Evolutionary conservation across 2,888 invertebrate species (phyloP), one percentile per base, ranked within the genome.

Genomic region (Drosophila barbarae): DNA sequence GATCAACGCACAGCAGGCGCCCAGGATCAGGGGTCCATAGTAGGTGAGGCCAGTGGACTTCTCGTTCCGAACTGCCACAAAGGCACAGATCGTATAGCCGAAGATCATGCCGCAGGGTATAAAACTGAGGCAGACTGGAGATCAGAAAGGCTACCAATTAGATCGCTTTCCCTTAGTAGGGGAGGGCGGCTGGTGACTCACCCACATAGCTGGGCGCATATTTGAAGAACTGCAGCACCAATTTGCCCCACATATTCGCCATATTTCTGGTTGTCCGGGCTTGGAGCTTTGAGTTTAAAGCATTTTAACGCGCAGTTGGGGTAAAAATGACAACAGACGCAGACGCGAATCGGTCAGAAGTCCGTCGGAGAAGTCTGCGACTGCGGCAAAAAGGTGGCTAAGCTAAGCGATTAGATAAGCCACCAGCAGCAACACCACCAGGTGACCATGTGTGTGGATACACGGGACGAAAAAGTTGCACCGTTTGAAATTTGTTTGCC

Each of bases 1-100:
- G 10, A 86, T 26, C 6, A 83, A 38, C 6, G 87, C 77, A 56
- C 76, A 70, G 41, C 82, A 76, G 46, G 77, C 77, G 32, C 87
- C 88, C 58, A 88, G 53, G 50, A 88, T 87, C 52, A 87, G 60
- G 2, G 88, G 88, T 6, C 87, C 88, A 73, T 88, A 88, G 35
- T 79, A 74, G 6, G 76, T 73, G 7, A 86, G 60, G 0, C 78
- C 73, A 2, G 13, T 47, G 5, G 49, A 53, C 2, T 73, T 57
- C 3, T 57, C 32, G 50, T 80, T 80, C 0, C 86, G 74, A 34
- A 87, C 80, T 21, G 86, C 82, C 23, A 86, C 76, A 69, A 88
- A 84, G 28, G 87, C 77, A 30, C 85, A 81, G 50, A 88, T 77
- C 13, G 87, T 88, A 32, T 88, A 87, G 55, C 88, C 88, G 67